These are phyloP conservation scores for Rhagologus leucostigma DNA, from an alignment of 2,113 vertebrate species.

Conservation along the genomic window DNA sequence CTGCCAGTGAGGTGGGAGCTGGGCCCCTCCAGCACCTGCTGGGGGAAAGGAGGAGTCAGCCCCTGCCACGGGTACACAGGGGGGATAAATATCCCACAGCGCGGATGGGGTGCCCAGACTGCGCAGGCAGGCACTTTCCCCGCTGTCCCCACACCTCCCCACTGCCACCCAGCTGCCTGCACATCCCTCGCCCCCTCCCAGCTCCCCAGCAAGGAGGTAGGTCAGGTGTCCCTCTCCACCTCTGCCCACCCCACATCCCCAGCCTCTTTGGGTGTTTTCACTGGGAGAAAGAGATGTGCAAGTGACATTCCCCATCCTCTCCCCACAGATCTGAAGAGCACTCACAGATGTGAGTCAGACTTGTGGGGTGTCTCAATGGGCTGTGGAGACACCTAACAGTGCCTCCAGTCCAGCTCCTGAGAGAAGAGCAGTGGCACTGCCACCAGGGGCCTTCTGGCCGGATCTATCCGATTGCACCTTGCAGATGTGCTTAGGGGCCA, in stretches of 20 bases:
- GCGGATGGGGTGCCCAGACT: fast-evolving
- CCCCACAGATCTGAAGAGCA: not conserved
- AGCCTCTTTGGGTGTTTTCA: not conserved
- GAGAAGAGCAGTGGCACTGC: not conserved
- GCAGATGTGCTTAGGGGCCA: not conserved
- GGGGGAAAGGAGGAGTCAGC: not conserved
- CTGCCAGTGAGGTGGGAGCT: not conserved
- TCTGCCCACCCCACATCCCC: not conserved
- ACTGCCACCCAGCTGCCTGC: not conserved
- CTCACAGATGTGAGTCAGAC: not conserved
- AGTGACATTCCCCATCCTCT: fast-evolving
- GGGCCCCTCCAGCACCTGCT: not conserved
- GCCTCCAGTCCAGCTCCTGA: not conserved
- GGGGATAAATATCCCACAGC: not conserved
- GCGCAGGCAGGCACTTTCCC: fast-evolving
- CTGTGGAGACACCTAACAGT: not conserved
- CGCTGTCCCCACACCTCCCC: fast-evolving
- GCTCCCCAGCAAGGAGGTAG: not conserved
- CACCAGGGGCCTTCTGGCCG: not conserved
- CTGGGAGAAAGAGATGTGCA: not conserved
- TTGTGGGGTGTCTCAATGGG: not conserved
- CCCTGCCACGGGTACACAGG: fast-evolving
- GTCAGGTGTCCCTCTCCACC: not conserved
- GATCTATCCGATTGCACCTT: not conserved
- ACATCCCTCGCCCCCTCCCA: fast-evolving